Base-by-base conservation (phyloP, 2,113 vertebrate species). In the Melanostigma gelatinosum region DNA sequence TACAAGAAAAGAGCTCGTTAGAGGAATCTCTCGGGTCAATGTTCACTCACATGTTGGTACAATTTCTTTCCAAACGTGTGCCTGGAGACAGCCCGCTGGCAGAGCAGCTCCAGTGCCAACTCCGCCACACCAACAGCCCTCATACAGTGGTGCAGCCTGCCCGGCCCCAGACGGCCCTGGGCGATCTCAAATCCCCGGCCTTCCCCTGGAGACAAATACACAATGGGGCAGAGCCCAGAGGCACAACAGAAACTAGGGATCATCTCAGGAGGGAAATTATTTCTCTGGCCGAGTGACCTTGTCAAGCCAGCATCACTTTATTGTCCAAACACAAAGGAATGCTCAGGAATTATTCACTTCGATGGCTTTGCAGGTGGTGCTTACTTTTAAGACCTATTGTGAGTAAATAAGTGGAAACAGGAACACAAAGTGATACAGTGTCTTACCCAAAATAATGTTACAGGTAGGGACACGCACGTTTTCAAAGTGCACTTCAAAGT, bases 121-220 rank as follows among this genome's bases (percentile, higher is more conserved):
- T 99, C 97, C 0, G 97, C 96, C 0, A 94, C 11, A 0, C 98
- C 98, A 0, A 99, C 90, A 0, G 93, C 91, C 62, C 97, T 94
- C 97, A 99, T 98, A 46, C 97, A 97, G 94, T 98, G 98, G 78
- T 99, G 97, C 84, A 99, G 96, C 15, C 96, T 92, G 75, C 97
- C 97, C 0, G 97, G 97, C 1, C 97, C 98, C 0, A 99, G 96
- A 1, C 96, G 96, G 11, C 96, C 96, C 81, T 98, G 97, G 7
- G 97, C 96, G 0, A 99, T 98, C 87, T 98, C 97, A 86, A 98
- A 98, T 0, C 97, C 97, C 62, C 95, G 89, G 24, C 97, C 97
- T 74, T 98, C 97, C 38, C 97, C 98, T 99, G 87, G 1, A 58
- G 22, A 86, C 8, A 32, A 8, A 46, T 2, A 38, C 24, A 64